phyloP scores from a whole-genome alignment of 2,113 vertebrate species.

The Pterocles orientalis region DNA sequence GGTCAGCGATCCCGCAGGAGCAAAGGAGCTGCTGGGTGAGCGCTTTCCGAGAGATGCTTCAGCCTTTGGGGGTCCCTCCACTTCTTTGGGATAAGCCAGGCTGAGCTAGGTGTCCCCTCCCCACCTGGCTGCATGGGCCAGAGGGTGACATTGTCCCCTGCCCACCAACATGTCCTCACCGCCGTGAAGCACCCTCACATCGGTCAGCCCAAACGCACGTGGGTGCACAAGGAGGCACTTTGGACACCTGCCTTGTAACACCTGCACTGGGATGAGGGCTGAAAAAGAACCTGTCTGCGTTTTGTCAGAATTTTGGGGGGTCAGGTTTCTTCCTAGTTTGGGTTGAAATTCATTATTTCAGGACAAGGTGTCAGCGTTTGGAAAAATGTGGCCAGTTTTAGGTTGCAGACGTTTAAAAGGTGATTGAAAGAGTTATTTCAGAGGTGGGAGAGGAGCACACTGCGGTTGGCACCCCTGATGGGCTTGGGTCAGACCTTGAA shows the following conservation, averaged over 20 bases:
- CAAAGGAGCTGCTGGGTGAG: background rate
- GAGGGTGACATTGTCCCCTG: accelerated
- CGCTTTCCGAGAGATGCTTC: background rate
- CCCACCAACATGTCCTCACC: accelerated
- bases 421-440: background rate
- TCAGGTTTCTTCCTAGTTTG: background rate
- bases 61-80: background rate
- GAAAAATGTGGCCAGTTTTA: background rate
- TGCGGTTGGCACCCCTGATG: background rate
- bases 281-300: background rate
- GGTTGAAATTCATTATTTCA: background rate
- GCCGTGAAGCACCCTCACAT: accelerated
- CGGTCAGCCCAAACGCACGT: accelerated
- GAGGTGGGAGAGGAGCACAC: background rate
- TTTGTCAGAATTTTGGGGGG: background rate
- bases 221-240: background rate
- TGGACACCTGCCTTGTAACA: background rate
- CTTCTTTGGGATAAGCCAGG: background rate
- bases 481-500: background rate
- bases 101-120: background rate
- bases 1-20: background rate
- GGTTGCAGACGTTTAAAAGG: background rate
- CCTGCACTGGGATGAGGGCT: background rate
- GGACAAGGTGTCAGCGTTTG: background rate
- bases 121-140: background rate